Evolutionary conservation across 2,797 vertebrate genomes (phyloP).

Genomic region (Tinamus major): DNA sequence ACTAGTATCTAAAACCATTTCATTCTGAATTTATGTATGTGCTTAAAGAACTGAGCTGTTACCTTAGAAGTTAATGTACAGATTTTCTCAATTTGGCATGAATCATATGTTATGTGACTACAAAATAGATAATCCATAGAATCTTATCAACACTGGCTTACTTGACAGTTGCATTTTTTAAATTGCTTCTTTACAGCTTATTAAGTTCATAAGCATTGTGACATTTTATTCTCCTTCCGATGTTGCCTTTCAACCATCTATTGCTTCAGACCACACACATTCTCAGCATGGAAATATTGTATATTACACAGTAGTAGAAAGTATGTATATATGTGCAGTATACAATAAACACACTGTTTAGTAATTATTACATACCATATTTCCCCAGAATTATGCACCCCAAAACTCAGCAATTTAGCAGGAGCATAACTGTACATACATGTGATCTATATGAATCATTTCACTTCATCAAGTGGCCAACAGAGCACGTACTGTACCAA

Average conservation of each 20-base stretch:
- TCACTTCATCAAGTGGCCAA: neutral
- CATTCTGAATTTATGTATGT: neutral
- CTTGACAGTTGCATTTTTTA: neutral
- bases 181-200: neutral
- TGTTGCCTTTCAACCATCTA: neutral
- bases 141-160: neutral
- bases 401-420: neutral
- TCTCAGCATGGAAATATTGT: neutral
- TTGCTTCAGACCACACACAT: neutral
- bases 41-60: neutral
- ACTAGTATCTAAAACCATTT: neutral
- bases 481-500: neutral
- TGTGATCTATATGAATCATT: neutral
- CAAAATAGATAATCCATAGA: neutral
- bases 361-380: neutral
- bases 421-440: neutral
- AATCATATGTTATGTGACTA: neutral
- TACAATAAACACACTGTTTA: neutral
- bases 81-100: neutral
- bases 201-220: neutral
- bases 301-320: no score
- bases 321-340: no score
- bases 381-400: neutral
- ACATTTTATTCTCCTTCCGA: neutral
- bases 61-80: neutral